Evolutionary conservation across 1,140 invertebrate genomes (phyloP).

Genomic region (Drosophila kikkawai): DNA sequence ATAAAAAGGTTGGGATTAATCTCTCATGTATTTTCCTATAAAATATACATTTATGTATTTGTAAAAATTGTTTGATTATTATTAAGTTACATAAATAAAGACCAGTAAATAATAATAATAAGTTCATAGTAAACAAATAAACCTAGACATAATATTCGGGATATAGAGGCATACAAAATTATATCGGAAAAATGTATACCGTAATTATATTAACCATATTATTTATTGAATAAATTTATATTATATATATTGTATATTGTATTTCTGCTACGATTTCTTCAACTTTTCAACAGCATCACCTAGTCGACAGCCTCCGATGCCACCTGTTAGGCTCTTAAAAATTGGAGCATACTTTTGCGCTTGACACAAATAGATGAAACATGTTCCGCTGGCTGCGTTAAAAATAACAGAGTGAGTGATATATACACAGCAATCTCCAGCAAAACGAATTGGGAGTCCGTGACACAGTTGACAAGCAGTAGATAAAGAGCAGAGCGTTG

Average conservation of each 20-base stretch:
- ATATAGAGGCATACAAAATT: background rate
- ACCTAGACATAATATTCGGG: background rate
- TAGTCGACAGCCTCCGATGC: background rate
- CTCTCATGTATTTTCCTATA: background rate
- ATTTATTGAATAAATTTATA: background rate
- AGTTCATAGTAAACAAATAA: background rate
- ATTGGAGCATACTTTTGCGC: constrained; percentile 41
- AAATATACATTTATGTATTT: background rate
- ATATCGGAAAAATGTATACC: background rate
- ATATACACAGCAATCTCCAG: constrained; percentile 37
- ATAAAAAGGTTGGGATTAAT: background rate
- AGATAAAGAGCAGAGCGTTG: constrained; percentile 36
- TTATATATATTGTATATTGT: no score
- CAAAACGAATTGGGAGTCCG: constrained; percentile 42
- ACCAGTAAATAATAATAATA: background rate
- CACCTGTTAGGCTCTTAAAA: constrained; percentile 41
- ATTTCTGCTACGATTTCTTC: background rate
- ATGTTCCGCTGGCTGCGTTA: constrained; percentile 46
- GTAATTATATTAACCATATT: background rate
- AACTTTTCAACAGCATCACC: background rate
- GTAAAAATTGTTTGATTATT: background rate
- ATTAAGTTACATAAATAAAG: background rate
- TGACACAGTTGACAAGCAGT: constrained; percentile 39
- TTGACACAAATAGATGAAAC: constrained; percentile 44
- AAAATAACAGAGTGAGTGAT: constrained; percentile 52